phyloP scores from a whole-genome alignment of 2,888 invertebrate species.

The Phoronis australis region DNA sequence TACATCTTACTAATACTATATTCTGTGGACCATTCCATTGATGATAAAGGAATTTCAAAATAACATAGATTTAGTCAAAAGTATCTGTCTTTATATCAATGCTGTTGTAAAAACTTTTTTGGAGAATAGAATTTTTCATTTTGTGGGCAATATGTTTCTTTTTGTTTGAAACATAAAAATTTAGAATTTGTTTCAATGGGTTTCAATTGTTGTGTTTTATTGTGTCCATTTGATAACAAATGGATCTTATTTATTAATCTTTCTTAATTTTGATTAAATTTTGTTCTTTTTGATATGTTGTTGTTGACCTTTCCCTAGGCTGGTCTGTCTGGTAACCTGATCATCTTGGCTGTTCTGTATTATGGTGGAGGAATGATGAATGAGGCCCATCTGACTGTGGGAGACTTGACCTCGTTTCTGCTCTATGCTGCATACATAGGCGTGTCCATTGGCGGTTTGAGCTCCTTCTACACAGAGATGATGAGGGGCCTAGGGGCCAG shows the following conservation, averaged over 20 bases:
- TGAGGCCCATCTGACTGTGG: conserved; percentile 66
- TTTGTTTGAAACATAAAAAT: no score
- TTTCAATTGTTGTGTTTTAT: neutral
- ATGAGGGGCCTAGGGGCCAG: conserved; percentile 92
- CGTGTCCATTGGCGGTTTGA: conserved; percentile 66
- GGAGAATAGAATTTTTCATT: no score
- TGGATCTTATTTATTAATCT: neutral
- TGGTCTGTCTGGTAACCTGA: conserved; percentile 74
- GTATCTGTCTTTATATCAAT: no score
- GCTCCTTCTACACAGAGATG: conserved; percentile 86
- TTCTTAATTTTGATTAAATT: conserved; percentile 6
- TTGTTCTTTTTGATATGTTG: neutral
- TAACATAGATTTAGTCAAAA: no score
- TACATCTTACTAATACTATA: no score
- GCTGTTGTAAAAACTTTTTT: no score
- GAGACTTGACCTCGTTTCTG: conserved; percentile 86
- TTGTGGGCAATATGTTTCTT: no score
- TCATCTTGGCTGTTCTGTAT: conserved; percentile 85
- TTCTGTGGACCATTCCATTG: no score
- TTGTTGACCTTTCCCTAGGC: conserved; percentile 39
- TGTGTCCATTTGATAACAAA: neutral
- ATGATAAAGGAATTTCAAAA: no score
- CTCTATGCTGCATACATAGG: conserved; percentile 92
- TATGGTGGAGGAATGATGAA: conserved; percentile 86
- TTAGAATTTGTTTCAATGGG: no score